Conservation (phyloP, 2,113 vertebrate genomes). For the Aphyosemion australe region DNA sequence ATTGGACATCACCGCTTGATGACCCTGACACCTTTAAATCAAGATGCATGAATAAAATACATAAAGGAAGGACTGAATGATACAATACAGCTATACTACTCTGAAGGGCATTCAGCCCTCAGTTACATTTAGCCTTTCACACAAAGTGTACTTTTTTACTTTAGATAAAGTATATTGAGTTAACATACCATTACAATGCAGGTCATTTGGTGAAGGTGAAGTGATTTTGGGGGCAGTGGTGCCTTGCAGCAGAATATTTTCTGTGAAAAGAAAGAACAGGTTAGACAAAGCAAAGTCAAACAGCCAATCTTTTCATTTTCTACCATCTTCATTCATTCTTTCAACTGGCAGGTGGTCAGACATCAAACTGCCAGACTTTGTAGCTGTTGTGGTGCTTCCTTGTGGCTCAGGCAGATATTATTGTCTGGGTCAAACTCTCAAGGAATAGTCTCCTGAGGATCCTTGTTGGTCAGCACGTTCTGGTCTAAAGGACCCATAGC, state of each 20-base stretch:
- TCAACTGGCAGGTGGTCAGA: too few species aligned
- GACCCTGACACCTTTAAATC: conserved; percentile 58
- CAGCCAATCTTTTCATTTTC: too few species aligned
- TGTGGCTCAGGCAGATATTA: not conserved
- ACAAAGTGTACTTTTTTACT: not conserved
- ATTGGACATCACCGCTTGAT: conserved; percentile 42
- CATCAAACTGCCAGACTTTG: not conserved
- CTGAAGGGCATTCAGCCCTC: conserved; percentile 44
- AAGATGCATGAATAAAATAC: conserved; percentile 23
- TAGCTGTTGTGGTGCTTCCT: not conserved
- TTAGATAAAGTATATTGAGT: conserved; percentile 17
- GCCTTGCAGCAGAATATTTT: too few species aligned
- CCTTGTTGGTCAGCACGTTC: not conserved
- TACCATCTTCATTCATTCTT: not conserved
- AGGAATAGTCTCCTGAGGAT: not conserved
- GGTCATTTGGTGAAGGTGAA: conserved; percentile 14
- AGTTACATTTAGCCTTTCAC: too few species aligned
- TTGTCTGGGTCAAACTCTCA: not conserved
- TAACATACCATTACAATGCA: conserved; percentile 8
- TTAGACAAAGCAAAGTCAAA: too few species aligned
- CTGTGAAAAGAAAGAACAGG: too few species aligned
- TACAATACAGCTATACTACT: conserved; percentile 22
- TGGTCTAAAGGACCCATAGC: not conserved
- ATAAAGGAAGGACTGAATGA: conserved; percentile 5
- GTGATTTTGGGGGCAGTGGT: too few species aligned